A percentile compares a stretch with the other conserved stretches of the same genome.
Evolutionary conservation across 2,888 invertebrate genomes (phyloP).

Genomic region (Linnaemya vulpina): DNA sequence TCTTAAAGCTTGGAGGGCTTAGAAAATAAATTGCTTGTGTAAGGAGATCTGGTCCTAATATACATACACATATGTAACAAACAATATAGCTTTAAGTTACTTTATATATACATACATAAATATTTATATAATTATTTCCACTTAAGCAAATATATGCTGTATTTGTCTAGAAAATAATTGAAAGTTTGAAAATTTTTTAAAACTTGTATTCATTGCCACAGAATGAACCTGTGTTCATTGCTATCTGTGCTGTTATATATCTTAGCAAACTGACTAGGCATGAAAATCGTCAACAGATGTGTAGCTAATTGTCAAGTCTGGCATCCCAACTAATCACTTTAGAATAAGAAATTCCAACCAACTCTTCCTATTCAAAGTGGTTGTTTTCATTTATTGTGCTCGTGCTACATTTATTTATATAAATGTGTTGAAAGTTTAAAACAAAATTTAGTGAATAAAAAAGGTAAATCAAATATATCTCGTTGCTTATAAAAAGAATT

Average conservation of each 20-base stretch:
- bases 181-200: too few relatives aligned
- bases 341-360: conserved; percentile 42
- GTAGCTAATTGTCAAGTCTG: background rate
- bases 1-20: too few relatives aligned
- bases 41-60: too few relatives aligned
- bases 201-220: too few relatives aligned
- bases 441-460: conserved; percentile 14
- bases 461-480: conserved; percentile 29
- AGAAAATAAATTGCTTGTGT: too few relatives aligned
- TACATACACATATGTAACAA: too few relatives aligned
- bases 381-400: conserved; percentile 63
- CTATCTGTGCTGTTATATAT: background rate
- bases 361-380: conserved; percentile 54
- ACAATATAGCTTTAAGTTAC: too few relatives aligned
- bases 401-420: conserved; percentile 21
- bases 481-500: background rate
- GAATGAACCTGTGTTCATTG: too few relatives aligned
- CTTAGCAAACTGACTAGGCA: background rate
- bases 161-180: too few relatives aligned
- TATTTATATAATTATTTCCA: too few relatives aligned
- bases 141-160: too few relatives aligned
- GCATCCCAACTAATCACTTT: background rate
- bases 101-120: too few relatives aligned
- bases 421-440: conserved; percentile 17
- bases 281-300: background rate